Evolutionary conservation across 2,797 vertebrate species (phyloP).

Genomic region (Coregonus suidteri): DNA sequence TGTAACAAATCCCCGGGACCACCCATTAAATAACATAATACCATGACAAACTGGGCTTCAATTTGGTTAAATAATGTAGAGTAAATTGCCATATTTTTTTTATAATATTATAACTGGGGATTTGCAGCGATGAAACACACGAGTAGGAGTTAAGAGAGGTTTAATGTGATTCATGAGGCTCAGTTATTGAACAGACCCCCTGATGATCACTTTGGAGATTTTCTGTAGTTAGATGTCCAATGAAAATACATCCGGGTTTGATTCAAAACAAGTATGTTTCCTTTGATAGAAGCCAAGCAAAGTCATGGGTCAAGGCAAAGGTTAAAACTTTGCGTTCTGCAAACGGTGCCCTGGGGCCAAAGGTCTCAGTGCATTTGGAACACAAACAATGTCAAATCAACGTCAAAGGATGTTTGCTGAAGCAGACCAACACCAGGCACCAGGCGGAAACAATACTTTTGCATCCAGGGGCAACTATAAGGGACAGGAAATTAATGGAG

Average conservation of each 20-base stretch:
- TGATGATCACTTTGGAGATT: slow-evolving; percentile 18
- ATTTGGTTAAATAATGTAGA: slow-evolving; percentile 26
- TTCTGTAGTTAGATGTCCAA: not conserved
- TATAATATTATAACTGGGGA: no score
- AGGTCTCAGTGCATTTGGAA: slow-evolving; percentile 28
- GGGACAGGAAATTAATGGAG: slow-evolving; percentile 39
- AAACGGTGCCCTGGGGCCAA: slow-evolving; percentile 27
- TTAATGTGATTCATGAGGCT: slow-evolving; percentile 24
- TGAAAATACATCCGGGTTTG: slow-evolving; percentile 9
- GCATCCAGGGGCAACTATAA: slow-evolving; percentile 30
- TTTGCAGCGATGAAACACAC: slow-evolving; percentile 22
- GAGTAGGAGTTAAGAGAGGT: slow-evolving; percentile 19
- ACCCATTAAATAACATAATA: no score
- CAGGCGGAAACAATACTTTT: slow-evolving; percentile 28
- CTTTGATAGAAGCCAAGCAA: not conserved
- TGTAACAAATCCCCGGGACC: no score
- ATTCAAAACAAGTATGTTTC: slow-evolving; percentile 15
- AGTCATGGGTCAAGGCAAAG: not conserved
- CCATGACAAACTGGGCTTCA: slow-evolving; percentile 19
- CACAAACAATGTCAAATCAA: slow-evolving; percentile 46
- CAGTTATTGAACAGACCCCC: slow-evolving; percentile 5
- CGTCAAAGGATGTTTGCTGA: slow-evolving; percentile 37
- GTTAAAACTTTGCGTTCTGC: not conserved
- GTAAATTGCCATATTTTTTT: no score
- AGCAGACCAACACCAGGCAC: slow-evolving; percentile 27